Conservation (phyloP, 2,888 invertebrate species). For the Meloe dianella region DNA sequence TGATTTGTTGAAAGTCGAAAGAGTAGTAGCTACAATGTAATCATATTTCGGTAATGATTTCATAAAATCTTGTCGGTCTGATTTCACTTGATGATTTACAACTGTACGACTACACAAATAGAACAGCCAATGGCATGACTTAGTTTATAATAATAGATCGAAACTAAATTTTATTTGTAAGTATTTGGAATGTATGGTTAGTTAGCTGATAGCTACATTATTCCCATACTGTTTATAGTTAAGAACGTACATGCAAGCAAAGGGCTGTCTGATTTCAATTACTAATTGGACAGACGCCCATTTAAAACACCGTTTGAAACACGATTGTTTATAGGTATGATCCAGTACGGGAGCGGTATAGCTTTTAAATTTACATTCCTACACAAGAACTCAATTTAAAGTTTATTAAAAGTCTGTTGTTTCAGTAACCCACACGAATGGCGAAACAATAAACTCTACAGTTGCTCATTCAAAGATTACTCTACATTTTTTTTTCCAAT, state of each 20-base stretch:
- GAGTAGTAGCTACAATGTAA: neutral
- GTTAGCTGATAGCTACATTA: conserved; percentile 41
- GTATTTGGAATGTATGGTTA: conserved; percentile 13
- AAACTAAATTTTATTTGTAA: conserved; percentile 4
- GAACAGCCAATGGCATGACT: neutral
- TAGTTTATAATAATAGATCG: conserved; percentile 5
- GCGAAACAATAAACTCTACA: neutral
- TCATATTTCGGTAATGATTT: neutral
- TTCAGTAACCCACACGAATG: neutral
- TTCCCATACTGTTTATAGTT: conserved; percentile 45
- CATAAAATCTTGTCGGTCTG: neutral
- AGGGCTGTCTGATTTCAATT: conserved; percentile 54
- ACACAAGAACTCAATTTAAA: conserved; percentile 7
- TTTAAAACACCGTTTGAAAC: conserved; percentile 45
- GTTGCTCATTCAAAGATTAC: neutral
- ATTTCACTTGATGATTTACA: conserved; percentile 5
- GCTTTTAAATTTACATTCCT: conserved; percentile 4
- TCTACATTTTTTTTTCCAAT: too few relatives aligned
- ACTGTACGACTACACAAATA: neutral
- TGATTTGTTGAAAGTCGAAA: neutral
- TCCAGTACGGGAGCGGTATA: conserved; percentile 38
- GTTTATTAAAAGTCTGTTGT: neutral
- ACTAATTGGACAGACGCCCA: conserved; percentile 53
- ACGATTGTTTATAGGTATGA: conserved; percentile 48
- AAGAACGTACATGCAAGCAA: conserved; percentile 37